Conservation (phyloP, 2,888 invertebrate species). For the Tupiocoris notatus region DNA sequence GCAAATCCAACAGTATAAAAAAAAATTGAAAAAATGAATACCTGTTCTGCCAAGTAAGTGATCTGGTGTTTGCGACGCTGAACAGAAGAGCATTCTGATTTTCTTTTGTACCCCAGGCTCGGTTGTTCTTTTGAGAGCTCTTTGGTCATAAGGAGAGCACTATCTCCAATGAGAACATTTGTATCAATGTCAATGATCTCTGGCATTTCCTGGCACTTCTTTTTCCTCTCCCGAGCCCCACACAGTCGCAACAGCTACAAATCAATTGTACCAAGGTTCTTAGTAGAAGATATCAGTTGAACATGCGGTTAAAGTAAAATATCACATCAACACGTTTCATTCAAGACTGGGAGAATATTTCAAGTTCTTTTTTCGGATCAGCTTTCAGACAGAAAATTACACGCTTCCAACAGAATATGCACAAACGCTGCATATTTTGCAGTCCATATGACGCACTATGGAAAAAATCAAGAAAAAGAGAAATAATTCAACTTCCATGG, state of each 20-base stretch:
- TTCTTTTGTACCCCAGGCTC: conserved; percentile 50
- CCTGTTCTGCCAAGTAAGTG: conserved; percentile 59
- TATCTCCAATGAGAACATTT: conserved; percentile 59
- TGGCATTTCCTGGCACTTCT: conserved; percentile 53
- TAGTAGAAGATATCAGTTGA: no score
- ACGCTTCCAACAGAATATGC: no score
- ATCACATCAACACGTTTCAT: no score
- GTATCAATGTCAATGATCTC: conserved; percentile 48
- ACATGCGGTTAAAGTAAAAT: no score
- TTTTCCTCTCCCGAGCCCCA: conserved; percentile 64
- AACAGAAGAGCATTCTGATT: conserved; percentile 60
- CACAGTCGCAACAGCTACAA: conserved; percentile 63
- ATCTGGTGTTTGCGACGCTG: conserved; percentile 90
- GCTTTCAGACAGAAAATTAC: no score
- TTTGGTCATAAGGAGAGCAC: conserved; percentile 78
- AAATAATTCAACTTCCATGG: no score
- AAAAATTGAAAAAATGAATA: no score
- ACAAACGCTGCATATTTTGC: no score
- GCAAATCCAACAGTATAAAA: not conserved
- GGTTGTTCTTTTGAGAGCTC: conserved; percentile 65
- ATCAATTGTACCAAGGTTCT: not conserved
- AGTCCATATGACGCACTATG: no score
- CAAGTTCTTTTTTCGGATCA: no score
- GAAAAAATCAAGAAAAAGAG: no score
- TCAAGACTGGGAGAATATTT: no score